phyloP scores from a whole-genome alignment of 2,797 vertebrate species.

The Synanceia verrucosa region DNA sequence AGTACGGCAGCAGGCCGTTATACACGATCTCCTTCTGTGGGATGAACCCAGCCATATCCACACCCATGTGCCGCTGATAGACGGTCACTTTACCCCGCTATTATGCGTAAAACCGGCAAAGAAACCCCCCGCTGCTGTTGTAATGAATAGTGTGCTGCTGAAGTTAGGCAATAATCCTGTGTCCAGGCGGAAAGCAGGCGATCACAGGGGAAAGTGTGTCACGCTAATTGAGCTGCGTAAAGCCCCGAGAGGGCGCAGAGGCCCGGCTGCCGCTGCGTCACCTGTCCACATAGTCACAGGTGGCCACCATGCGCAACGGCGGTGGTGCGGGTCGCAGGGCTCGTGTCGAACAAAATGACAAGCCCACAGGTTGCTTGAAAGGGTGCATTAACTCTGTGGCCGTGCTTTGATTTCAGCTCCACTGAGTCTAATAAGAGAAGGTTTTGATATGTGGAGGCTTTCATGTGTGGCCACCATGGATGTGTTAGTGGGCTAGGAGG shows the following conservation, averaged over 20 bases:
- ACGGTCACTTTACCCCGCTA: conserved; percentile 10
- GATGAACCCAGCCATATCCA: conserved; percentile 56
- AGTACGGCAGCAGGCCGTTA: conserved; percentile 91
- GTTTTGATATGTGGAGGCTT: conserved; percentile 27
- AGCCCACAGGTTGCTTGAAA: neutral
- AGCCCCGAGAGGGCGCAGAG: conserved; percentile 38
- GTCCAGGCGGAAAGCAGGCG: conserved; percentile 42
- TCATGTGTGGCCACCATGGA: neutral
- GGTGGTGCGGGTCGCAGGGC: too few species aligned
- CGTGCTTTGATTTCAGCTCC: conserved; percentile 30
- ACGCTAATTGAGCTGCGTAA: conserved; percentile 72
- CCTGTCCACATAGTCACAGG: neutral
- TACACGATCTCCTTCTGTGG: conserved; percentile 95
- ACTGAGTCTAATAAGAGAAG: neutral
- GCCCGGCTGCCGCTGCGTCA: conserved; percentile 44
- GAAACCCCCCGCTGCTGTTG: conserved; percentile 3
- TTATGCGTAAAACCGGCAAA: neutral
- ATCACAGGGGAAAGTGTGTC: conserved; percentile 68
- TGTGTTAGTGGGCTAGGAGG: too few species aligned
- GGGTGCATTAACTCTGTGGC: neutral
- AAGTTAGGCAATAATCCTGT: conserved; percentile 65
- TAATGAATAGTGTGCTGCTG: conserved; percentile 11
- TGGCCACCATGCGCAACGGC: neutral
- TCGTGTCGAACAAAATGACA: neutral
- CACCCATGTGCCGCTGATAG: conserved; percentile 35